Evolutionary conservation across 2,888 invertebrate genomes (phyloP).

Genomic region (Trachelus iudaicus): DNA sequence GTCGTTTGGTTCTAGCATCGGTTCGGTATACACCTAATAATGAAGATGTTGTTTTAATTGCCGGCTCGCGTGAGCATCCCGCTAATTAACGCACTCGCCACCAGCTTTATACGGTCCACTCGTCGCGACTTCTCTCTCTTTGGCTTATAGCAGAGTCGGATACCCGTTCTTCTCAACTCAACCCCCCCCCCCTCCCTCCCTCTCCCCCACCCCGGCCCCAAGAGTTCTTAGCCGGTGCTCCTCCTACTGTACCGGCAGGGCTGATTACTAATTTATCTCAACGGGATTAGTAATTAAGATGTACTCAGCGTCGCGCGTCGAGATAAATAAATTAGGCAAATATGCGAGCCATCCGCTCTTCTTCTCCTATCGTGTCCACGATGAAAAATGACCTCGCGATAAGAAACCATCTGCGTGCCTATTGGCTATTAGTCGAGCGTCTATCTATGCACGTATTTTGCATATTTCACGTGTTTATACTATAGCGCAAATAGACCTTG

Average conservation of each 20-base stretch:
- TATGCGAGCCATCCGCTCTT: constrained; percentile 12
- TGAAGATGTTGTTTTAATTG: constrained; percentile 66
- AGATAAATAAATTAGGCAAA: constrained; percentile 30
- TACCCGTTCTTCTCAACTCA: constrained; percentile 56
- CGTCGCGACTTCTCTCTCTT: constrained; percentile 41
- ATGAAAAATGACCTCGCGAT: constrained; percentile 12
- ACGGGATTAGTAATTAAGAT: constrained; percentile 35
- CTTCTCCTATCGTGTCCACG: background rate
- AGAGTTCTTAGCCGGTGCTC: constrained; percentile 16
- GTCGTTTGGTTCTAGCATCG: constrained; percentile 25
- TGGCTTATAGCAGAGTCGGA: constrained; percentile 12
- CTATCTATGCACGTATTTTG: background rate
- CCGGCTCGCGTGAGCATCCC: constrained; percentile 63
- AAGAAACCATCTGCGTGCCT: constrained; percentile 7
- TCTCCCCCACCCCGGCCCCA: too few species aligned
- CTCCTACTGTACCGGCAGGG: background rate
- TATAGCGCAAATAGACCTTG: background rate
- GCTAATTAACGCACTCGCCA: constrained; percentile 65
- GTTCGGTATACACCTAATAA: constrained; percentile 57
- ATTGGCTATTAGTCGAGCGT: constrained; percentile 13
- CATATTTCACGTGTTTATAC: background rate
- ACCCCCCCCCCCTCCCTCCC: constrained; percentile 53
- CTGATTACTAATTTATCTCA: constrained; percentile 35
- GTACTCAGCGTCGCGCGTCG: constrained; percentile 9
- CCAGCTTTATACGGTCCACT: constrained; percentile 51